Evolutionary conservation across 2,113 vertebrate genomes (phyloP).

Genomic region (Onychorhynchus coronatus): DNA sequence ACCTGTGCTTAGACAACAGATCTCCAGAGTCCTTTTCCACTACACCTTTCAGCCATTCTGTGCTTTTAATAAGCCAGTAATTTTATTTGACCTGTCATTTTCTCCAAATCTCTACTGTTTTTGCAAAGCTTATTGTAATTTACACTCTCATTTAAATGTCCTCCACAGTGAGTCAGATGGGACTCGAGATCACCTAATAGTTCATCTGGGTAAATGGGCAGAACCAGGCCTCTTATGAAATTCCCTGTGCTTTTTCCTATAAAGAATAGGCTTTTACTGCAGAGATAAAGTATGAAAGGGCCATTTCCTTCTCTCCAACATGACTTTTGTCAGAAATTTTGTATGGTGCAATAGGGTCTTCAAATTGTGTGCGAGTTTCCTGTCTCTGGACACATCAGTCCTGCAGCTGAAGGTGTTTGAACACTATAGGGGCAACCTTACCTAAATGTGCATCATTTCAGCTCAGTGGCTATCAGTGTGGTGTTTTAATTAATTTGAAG

Average conservation of each 20-base stretch:
- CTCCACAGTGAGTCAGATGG: not conserved
- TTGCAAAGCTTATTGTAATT: slow-evolving; percentile 24
- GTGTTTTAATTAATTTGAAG: not conserved
- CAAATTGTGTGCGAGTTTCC: not conserved
- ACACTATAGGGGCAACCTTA: not conserved
- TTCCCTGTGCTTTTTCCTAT: slow-evolving; percentile 6
- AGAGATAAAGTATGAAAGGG: not conserved
- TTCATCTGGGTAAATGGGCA: not conserved
- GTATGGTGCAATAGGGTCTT: not conserved
- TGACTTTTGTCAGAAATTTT: not conserved
- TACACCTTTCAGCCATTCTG: slow-evolving; percentile 10
- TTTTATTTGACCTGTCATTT: slow-evolving; percentile 53
- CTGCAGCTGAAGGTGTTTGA: not conserved
- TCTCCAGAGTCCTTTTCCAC: slow-evolving; percentile 35
- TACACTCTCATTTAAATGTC: slow-evolving; percentile 26
- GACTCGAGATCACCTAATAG: not conserved
- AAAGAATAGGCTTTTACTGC: not conserved
- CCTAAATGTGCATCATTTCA: not conserved
- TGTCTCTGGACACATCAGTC: not conserved
- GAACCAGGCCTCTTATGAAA: not conserved
- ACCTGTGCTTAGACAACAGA: slow-evolving; percentile 2
- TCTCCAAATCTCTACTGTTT: slow-evolving; percentile 20
- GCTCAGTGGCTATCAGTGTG: not conserved
- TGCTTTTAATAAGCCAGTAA: slow-evolving; percentile 45
- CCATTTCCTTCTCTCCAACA: not conserved